Base-by-base conservation (phyloP, 2,888 invertebrate genomes). In the Lepidochrysops patricia region DNA sequence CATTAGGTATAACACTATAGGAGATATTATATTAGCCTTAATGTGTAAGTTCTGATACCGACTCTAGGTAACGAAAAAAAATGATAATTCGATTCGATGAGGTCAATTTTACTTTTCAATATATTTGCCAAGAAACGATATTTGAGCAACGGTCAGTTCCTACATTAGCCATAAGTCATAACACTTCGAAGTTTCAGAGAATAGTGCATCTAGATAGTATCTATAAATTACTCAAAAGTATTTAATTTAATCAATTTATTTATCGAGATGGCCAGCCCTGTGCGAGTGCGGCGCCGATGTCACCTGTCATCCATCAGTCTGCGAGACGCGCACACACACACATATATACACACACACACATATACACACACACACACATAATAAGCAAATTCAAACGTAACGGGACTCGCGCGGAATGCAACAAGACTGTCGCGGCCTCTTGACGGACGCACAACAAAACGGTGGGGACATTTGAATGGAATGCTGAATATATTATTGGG, bases 251-350 rank as follows among this genome's bases (percentile, higher is more conserved):
- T 7, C 19, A 23, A 23, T 19, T 19, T 23, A 19, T 43, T 43
- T 9, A 23, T 43, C 12, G 43, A 12, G 23, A 43, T 19, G 43
- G 43, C 23, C 43, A 57, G 15, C 66, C 62, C 66, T 66, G 65
- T 19, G 50, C 57, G 60, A 65, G 65, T 66, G 77, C 74, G 79
- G 76, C 78, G 77, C 80, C 79, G 78, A 73, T 84, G 87, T 89
- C 89, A 88, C 73, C 85, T 86, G 89, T 89, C 89, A 88, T 81
- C 85, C 89, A 87, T 89, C 89, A 88, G 87, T 89, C 89, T 75
- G 82, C 74, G 80, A 79, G 74, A 79, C 82, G 82, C 84, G 85
- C 84, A 79, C 79, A 82, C 80, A 68, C 71, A 69, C 65, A 64
- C 68, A 52, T 43, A 23, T 62, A 57, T 64, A 50, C 67, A 57